Percentiles rank a stretch among this genome's conserved stretches.
Conservation (phyloP, 2,113 vertebrate genomes). For the Nerophis ophidion region DNA sequence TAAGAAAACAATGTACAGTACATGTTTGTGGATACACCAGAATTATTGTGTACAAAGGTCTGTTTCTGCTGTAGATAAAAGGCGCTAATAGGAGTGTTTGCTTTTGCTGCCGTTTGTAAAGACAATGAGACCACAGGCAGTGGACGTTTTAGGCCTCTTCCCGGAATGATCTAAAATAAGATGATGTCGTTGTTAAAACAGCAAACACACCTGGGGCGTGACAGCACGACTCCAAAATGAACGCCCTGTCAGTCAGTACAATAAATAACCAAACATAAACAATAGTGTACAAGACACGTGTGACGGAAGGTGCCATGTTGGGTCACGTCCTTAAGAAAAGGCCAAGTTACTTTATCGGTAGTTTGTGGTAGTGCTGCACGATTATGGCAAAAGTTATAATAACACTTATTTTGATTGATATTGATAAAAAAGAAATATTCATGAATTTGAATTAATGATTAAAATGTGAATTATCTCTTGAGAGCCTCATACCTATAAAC, state of each 20-base stretch:
- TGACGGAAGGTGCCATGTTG: background rate
- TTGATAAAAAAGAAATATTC: too few relatives aligned
- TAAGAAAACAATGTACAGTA: background rate
- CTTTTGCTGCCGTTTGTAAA: background rate
- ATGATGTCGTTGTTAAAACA: conserved; percentile 34
- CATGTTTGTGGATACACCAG: too few relatives aligned
- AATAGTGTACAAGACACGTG: conserved; percentile 6
- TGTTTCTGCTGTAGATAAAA: background rate
- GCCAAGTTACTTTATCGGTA: background rate
- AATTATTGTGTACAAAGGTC: background rate
- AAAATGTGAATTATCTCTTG: too few relatives aligned
- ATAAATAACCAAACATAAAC: conserved; percentile 4
- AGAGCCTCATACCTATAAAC: too few relatives aligned
- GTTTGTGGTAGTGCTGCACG: too few relatives aligned
- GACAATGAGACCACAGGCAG: conserved; percentile 36
- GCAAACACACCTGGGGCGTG: conserved; percentile 7
- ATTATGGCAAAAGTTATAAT: too few relatives aligned
- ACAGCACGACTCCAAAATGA: conserved; percentile 23
- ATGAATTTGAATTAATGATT: too few relatives aligned
- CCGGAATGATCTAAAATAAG: conserved; percentile 31
- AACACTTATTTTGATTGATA: too few relatives aligned
- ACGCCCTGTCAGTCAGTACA: conserved; percentile 20
- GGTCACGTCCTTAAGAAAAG: background rate
- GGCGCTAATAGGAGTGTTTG: conserved; percentile 6
- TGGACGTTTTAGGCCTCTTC: conserved; percentile 16